Evolutionary conservation across 2,113 vertebrate species (phyloP), one percentile per base, ranked within the genome.

Genomic region (Craseonycteris thonglongyai): DNA sequence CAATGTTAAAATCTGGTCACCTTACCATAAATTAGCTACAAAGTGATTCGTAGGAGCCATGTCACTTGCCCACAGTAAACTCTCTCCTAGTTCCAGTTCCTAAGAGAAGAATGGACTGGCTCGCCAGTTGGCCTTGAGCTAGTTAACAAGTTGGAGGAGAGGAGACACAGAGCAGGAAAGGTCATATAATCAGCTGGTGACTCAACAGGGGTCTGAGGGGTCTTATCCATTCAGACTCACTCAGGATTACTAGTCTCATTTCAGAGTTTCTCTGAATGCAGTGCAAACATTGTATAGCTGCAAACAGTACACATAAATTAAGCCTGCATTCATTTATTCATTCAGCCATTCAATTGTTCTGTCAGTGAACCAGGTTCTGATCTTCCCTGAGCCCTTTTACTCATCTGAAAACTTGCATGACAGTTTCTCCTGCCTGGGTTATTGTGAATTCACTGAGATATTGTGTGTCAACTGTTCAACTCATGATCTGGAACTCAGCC

Each of bases 11-110:
- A n/a, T n/a, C n/a, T n/a, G n/a, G n/a, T n/a, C n/a, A n/a, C n/a
- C n/a, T n/a, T n/a, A n/a, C 22, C 30, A 13, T 16, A 69, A 22
- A 6, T 51, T 38, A 45, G 6, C 45, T 72, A 45, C 26, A 5
- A 14, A 18, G 59, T 38, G 45, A 72, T 45, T 71, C 76, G 16
- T 2, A 18, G 45, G 51, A 90, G 28, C 9, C 4, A 10, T 1
- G 0, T 18, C 0, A 0, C 8, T 2, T 2, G 15, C 33, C 5
- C 38, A 14, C 5, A 28, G 30, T 14, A 33, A 74, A 28, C 12
- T 0, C 56, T 26, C 54, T 49, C 13, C 47, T 54, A 0, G 61
- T 47, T 65, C 12, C 13, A 47, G 30, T 33, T 65, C 38, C 68
- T 38, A 45, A 14, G 12, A 21, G 40, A 35, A 59, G 45, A 66